Evolutionary conservation across 2,113 vertebrate species (phyloP).

Genomic region (Aphyosemion australe): DNA sequence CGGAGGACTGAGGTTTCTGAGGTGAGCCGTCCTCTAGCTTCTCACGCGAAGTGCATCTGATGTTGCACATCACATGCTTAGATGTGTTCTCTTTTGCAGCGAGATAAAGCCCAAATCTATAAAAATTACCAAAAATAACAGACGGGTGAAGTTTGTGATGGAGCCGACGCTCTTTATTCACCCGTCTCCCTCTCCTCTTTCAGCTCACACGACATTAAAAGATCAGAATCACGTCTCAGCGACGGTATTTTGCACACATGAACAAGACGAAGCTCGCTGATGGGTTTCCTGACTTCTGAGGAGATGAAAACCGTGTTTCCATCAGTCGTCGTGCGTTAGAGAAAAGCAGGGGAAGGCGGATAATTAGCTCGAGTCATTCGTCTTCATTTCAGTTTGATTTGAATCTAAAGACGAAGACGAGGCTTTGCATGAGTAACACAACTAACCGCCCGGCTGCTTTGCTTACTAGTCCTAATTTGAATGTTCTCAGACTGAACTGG

Average conservation of each 20-base stretch:
- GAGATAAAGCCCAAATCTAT: constrained; percentile 23
- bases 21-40: constrained; percentile 69
- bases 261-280: constrained; percentile 1
- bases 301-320: constrained; percentile 52
- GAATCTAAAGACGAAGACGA: constrained; percentile 42
- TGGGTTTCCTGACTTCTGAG: constrained; percentile 31
- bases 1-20: constrained; percentile 75
- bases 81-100: constrained; percentile 42
- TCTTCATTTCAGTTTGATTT: constrained; percentile 71
- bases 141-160: background rate
- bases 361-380: constrained; percentile 46
- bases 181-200: background rate
- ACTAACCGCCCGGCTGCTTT: constrained; percentile 65
- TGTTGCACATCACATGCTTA: constrained; percentile 70
- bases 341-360: constrained; percentile 34
- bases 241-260: constrained; percentile 13
- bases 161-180: background rate
- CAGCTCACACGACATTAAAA: background rate
- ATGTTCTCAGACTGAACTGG: constrained; percentile 63
- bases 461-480: constrained; percentile 66
- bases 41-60: constrained; percentile 75
- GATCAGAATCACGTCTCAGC: constrained; percentile 1
- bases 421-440: constrained; percentile 62
- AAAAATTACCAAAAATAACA: constrained; percentile 5
- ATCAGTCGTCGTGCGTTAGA: constrained; percentile 45